Percentiles rank a stretch among this genome's conserved stretches.
phyloP scores from a whole-genome alignment of 2,113 vertebrate species.

The Hipposideros armiger region DNA sequence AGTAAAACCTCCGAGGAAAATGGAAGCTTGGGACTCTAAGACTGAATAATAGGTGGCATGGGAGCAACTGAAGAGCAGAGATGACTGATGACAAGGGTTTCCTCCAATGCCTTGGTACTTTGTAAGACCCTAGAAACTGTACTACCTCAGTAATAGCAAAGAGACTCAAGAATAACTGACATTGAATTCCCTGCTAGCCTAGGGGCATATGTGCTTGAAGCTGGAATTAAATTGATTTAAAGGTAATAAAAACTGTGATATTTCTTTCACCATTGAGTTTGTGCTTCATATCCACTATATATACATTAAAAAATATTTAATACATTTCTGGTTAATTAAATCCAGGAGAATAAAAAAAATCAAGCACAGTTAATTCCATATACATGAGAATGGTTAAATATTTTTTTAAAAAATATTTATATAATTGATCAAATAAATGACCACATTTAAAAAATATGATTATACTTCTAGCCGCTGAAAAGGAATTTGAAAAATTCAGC shows the following conservation, averaged over 20 bases:
- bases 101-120: not conserved
- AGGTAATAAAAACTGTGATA: not conserved
- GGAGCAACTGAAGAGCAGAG: not conserved
- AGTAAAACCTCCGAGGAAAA: not conserved
- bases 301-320: not conserved
- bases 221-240: conserved; percentile 38
- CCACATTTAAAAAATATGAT: not conserved
- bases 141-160: not conserved
- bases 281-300: not conserved
- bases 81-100: not conserved
- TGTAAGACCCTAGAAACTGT: not conserved
- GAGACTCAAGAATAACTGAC: not conserved
- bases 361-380: not conserved
- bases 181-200: not conserved
- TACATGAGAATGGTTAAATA: not conserved
- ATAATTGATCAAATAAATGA: not conserved
- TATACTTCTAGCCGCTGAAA: not conserved
- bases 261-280: not conserved
- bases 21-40: too few species aligned
- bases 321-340: conserved; percentile 24
- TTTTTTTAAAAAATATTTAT: not conserved
- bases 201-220: not conserved
- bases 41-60: not conserved
- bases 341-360: not conserved
- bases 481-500: not conserved